Conservation (phyloP, 2,113 vertebrate genomes). For the Pyrgilauda ruficollis region DNA sequence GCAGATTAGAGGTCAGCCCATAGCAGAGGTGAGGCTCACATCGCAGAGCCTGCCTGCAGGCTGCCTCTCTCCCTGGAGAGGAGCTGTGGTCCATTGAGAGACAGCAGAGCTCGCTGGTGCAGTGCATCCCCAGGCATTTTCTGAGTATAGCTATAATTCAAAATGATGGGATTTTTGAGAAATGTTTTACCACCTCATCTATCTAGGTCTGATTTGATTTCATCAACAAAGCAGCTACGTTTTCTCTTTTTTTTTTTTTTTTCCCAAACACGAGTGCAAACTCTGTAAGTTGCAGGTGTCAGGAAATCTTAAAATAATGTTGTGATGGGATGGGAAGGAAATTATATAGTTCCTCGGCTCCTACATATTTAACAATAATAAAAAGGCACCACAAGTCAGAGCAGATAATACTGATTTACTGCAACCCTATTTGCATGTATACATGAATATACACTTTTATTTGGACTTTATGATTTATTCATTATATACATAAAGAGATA, state of each 20-base stretch:
- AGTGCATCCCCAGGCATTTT: not conserved
- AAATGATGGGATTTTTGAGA: slow-evolving; percentile 10
- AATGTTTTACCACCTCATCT: not conserved
- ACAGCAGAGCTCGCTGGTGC: not conserved
- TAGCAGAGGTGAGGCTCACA: not conserved
- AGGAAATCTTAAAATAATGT: not conserved
- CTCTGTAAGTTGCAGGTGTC: not conserved
- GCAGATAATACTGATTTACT: not conserved
- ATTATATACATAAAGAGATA: slow-evolving; percentile 35
- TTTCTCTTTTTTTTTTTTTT: not conserved
- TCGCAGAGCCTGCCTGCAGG: fast-evolving
- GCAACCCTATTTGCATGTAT: slow-evolving; percentile 10
- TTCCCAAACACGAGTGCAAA: not conserved
- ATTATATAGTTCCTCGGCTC: not conserved
- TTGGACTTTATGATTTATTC: slow-evolving; percentile 55
- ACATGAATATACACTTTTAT: slow-evolving; percentile 20
- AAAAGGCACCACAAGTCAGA: not conserved
- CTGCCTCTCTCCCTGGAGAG: not conserved
- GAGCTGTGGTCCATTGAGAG: fast-evolving
- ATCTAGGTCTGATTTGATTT: slow-evolving; percentile 22
- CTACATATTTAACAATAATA: not conserved
- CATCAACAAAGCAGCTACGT: not conserved
- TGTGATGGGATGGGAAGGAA: not conserved
- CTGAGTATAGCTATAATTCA: not conserved
- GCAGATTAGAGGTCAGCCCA: not conserved